Percentiles rank a stretch among this genome's conserved stretches.
Evolutionary conservation across 2,888 invertebrate species (phyloP).

Genomic region (Brachyopa scutellaris): DNA sequence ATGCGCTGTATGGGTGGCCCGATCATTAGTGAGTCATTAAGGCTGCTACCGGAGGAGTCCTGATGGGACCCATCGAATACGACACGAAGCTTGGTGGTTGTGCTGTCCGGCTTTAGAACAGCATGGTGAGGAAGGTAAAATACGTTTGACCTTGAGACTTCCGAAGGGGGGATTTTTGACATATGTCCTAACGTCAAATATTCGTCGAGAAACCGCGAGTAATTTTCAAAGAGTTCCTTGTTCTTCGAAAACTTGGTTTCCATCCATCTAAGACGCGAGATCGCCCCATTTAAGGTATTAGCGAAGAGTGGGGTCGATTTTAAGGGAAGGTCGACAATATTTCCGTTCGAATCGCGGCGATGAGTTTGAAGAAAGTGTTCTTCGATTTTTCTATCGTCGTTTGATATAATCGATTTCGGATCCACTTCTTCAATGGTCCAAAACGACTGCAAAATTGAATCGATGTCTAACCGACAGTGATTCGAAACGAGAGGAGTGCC

Average conservation of each 20-base stretch:
- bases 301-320: not conserved
- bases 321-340: constrained; percentile 53
- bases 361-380: constrained; percentile 37
- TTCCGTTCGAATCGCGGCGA: constrained; percentile 22
- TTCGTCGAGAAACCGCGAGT: constrained; percentile 3
- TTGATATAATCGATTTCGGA: not conserved
- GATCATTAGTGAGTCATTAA: not conserved
- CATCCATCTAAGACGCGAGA: not conserved
- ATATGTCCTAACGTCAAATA: constrained; percentile 8
- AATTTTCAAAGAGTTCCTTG: not conserved
- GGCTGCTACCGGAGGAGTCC: not conserved
- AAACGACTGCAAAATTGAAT: constrained; percentile 1
- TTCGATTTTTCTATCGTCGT: constrained; percentile 7
- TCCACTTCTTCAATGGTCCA: not conserved
- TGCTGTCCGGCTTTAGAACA: constrained; percentile 55
- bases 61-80: constrained; percentile 48
- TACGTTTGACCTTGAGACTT: constrained; percentile 3
- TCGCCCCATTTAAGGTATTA: not conserved
- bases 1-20: constrained; percentile 11
- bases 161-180: not conserved
- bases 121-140: constrained; percentile 70
- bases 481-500: not conserved
- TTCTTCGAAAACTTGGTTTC: not conserved
- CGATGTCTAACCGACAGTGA: not conserved
- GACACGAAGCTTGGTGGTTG: constrained; percentile 60